phyloP scores from a whole-genome alignment of 92 coral and sea anemone species.

The Porites cylindrica region DNA sequence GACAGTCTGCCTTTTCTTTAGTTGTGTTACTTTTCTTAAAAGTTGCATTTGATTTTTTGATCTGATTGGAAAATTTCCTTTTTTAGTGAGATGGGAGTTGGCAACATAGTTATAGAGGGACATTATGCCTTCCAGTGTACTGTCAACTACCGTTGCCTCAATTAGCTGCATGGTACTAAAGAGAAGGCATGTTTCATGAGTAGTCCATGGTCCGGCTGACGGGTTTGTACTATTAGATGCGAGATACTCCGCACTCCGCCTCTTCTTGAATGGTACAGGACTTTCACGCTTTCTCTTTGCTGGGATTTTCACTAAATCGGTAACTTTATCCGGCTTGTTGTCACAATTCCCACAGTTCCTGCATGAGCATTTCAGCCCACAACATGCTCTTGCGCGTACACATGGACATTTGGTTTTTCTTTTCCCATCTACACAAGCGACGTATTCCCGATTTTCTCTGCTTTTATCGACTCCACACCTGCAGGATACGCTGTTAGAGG shows the following conservation, averaged over 20 bases:
- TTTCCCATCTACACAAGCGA: neutral
- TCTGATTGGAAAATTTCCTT: too few relatives aligned
- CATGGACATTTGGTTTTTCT: slow-evolving; percentile 40
- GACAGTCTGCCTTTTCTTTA: too few relatives aligned
- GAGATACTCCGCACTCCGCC: too few relatives aligned
- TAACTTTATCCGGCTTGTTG: too few relatives aligned
- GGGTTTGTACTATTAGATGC: too few relatives aligned
- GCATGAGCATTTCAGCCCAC: too few relatives aligned
- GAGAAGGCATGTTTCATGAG: slow-evolving; percentile 1
- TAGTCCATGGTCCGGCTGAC: slow-evolving; percentile 31
- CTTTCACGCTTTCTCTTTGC: too few relatives aligned
- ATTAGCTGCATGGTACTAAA: neutral
- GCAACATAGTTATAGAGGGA: neutral
- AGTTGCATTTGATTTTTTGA: too few relatives aligned
- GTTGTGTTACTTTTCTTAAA: too few relatives aligned
- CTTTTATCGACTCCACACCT: neutral
- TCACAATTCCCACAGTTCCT: too few relatives aligned
- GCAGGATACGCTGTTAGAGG: neutral
- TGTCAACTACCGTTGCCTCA: neutral
- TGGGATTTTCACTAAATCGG: too few relatives aligned
- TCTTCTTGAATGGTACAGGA: too few relatives aligned
- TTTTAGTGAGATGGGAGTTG: neutral
- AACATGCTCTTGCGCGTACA: neutral
- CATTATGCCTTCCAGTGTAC: neutral
- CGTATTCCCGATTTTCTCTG: neutral